These are phyloP conservation scores for Steinernema scapterisci DNA, from an alignment of 2,888 invertebrate genomes.

Conservation along the genomic window DNA sequence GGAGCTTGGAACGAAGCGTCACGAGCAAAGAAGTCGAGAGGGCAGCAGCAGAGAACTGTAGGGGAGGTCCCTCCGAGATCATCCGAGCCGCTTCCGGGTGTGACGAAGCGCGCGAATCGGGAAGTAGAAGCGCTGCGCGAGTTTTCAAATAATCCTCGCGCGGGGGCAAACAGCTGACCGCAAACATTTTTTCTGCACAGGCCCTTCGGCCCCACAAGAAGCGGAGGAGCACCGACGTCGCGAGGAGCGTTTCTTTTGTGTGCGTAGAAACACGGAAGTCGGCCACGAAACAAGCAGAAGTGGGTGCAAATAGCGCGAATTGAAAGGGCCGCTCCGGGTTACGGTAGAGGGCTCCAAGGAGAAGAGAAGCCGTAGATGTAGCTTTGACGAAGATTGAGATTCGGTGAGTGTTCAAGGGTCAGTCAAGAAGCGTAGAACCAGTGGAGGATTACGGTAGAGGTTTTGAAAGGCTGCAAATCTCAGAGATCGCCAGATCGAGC, in stretches of 20 bases:
- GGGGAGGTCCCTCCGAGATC: background rate
- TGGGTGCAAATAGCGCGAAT: background rate
- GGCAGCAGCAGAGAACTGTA: background rate
- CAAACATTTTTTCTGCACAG: conserved; percentile 18
- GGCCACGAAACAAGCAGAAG: background rate
- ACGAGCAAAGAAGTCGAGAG: background rate
- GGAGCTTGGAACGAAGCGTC: background rate
- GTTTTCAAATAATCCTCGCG: conserved; percentile 32
- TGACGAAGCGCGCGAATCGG: conserved; percentile 12
- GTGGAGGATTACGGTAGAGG: background rate
- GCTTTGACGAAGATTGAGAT: no score
- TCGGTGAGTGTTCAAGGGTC: no score
- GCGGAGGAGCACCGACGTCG: background rate
- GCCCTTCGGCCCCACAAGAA: conserved; percentile 11
- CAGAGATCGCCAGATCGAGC: no score
- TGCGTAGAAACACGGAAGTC: conserved; percentile 7
- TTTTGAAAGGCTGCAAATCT: no score
- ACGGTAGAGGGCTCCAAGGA: no score
- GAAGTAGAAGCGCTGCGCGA: conserved; percentile 22
- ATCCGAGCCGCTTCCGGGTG: conserved; percentile 22
- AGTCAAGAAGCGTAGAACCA: no score
- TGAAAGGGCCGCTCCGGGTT: background rate
- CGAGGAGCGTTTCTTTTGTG: background rate
- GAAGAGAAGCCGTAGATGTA: no score
- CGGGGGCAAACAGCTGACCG: conserved; percentile 24